phyloP scores from a whole-genome alignment of 2,888 invertebrate genomes.

The Pollenia griseotomentosa region DNA sequence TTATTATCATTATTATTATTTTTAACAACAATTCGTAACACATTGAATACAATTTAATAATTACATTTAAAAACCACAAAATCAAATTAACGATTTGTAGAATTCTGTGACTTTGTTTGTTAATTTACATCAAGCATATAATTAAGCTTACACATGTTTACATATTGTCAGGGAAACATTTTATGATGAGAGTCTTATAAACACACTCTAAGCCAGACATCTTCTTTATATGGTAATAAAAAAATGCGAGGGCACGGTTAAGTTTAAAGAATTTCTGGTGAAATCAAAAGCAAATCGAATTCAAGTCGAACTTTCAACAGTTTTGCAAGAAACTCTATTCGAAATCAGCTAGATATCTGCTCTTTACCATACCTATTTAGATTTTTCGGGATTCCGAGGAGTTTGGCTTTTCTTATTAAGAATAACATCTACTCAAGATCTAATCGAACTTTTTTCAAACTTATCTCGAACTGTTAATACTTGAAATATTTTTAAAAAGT shows the following conservation, averaged over 20 bases:
- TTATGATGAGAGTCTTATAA: conserved; percentile 41
- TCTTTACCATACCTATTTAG: no score
- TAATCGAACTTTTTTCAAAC: no score
- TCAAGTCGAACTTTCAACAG: no score
- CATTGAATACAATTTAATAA: conserved; percentile 33
- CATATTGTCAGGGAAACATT: conserved; percentile 34
- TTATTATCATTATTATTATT: conserved; percentile 66
- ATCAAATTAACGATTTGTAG: conserved; percentile 68
- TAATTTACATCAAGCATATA: conserved; percentile 68
- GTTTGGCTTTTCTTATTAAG: no score
- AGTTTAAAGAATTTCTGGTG: background rate
- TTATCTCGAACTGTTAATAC: no score
- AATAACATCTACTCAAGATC: no score
- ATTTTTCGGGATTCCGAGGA: no score
- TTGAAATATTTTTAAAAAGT: no score
- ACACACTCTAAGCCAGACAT: conserved; percentile 48
- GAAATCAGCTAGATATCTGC: no score
- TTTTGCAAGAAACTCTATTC: no score
- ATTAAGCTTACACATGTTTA: conserved; percentile 69
- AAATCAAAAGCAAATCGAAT: no score
- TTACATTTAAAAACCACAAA: conserved; percentile 65
- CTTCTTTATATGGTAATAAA: conserved; percentile 45
- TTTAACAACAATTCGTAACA: conserved; percentile 66
- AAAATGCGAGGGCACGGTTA: conserved; percentile 3
- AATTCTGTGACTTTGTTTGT: conserved; percentile 42